Evolutionary conservation across 2,888 invertebrate genomes (phyloP).

Genomic region (Rotaria magnacalcarata): DNA sequence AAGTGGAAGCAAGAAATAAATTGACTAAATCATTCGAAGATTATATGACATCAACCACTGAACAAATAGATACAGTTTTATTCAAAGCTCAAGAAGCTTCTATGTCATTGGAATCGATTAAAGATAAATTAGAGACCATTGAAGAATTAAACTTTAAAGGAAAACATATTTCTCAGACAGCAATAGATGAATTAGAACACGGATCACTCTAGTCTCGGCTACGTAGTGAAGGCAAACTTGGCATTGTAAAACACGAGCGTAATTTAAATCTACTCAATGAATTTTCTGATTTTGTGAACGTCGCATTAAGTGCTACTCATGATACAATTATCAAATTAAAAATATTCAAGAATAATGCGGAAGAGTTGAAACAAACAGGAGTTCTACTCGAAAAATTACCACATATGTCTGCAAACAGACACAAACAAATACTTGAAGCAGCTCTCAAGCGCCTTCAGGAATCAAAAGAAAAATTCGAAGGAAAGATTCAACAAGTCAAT

Average conservation of each 20-base stretch:
- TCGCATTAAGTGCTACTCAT: background rate
- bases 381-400: background rate
- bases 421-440: background rate
- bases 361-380: background rate
- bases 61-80: background rate
- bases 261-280: background rate
- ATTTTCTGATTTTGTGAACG: background rate
- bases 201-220: background rate
- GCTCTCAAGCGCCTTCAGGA: background rate
- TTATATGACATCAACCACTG: background rate
- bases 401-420: background rate
- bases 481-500: background rate
- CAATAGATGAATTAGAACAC: background rate
- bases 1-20: background rate
- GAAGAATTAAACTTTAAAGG: background rate
- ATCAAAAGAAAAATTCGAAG: background rate
- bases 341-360: background rate
- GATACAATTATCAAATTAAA: background rate
- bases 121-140: background rate
- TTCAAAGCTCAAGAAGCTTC: background rate
- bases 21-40: background rate
- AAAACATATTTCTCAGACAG: background rate
- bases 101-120: background rate
- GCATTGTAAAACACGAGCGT: background rate
- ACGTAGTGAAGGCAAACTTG: background rate